phyloP scores from a whole-genome alignment of 1,140 invertebrate species.

The Ruditapes philippinarum region DNA sequence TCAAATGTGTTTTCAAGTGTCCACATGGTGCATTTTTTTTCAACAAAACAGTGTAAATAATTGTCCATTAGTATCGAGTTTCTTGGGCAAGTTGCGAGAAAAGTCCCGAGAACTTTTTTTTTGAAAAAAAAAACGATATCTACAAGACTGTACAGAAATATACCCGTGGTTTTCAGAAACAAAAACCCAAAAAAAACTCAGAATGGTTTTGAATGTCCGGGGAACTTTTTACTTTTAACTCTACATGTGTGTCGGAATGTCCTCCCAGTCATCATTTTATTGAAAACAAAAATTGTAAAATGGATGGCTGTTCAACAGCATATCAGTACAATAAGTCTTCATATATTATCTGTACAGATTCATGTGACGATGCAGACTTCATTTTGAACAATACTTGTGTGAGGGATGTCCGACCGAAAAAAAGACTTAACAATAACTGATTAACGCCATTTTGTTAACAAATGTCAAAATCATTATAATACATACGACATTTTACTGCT shows the following conservation, averaged over 20 bases:
- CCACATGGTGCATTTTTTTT: too few relatives aligned
- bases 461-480: background rate
- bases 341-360: background rate
- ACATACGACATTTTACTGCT: background rate
- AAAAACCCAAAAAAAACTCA: background rate
- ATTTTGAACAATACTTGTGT: background rate
- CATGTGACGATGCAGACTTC: background rate
- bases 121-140: background rate
- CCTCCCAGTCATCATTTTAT: background rate
- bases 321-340: background rate
- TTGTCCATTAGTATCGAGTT: background rate
- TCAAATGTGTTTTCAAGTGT: background rate
- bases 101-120: too few relatives aligned
- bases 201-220: background rate
- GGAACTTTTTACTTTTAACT: background rate
- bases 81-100: too few relatives aligned
- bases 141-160: background rate
- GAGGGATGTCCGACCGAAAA: background rate
- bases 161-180: background rate
- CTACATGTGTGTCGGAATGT: background rate
- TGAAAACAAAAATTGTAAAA: background rate
- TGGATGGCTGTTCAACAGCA: background rate
- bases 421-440: background rate
- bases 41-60: background rate
- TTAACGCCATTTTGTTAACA: background rate